Evolutionary conservation across 1,140 invertebrate genomes (phyloP).

Genomic region (Glomeris maerens): DNA sequence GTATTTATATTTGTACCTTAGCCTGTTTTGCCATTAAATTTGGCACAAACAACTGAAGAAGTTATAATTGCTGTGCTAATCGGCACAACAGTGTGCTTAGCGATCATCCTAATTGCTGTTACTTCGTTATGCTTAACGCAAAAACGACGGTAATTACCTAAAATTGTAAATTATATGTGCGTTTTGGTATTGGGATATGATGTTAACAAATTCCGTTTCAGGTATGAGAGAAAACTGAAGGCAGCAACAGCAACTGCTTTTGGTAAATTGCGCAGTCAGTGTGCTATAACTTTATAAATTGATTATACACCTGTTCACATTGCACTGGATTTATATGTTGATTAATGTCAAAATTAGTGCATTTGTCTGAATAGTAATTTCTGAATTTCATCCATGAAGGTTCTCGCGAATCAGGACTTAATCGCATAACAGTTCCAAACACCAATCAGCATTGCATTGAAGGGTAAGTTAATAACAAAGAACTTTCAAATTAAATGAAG

Average conservation of each 20-base stretch:
- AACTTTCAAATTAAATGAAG: background rate
- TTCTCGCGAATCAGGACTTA: constrained; percentile 44
- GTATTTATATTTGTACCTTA: too few relatives aligned
- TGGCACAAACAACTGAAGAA: constrained; percentile 31
- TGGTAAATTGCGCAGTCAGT: constrained; percentile 41
- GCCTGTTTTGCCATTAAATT: too few relatives aligned
- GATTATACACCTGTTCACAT: too few relatives aligned
- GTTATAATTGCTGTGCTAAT: constrained; percentile 54
- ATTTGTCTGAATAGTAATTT: too few relatives aligned
- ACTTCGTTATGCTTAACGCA: constrained; percentile 67
- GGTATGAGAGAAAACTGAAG: constrained; percentile 70
- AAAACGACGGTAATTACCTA: constrained; percentile 39
- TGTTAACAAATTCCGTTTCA: constrained; percentile 16
- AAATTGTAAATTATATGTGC: background rate
- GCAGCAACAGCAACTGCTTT: constrained; percentile 85
- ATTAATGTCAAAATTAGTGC: too few relatives aligned
- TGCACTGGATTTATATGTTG: too few relatives aligned
- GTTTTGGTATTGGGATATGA: background rate
- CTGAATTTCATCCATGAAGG: too few relatives aligned
- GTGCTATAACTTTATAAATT: constrained; percentile 1
- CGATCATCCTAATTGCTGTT: constrained; percentile 57
- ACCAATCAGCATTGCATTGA: constrained; percentile 87
- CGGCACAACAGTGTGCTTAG: constrained; percentile 60
- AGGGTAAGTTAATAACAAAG: constrained; percentile 34
- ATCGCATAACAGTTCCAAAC: constrained; percentile 72